These are phyloP conservation scores for Anastatus disparis DNA, from an alignment of 1,140 invertebrate genomes.

Conservation along the genomic window DNA sequence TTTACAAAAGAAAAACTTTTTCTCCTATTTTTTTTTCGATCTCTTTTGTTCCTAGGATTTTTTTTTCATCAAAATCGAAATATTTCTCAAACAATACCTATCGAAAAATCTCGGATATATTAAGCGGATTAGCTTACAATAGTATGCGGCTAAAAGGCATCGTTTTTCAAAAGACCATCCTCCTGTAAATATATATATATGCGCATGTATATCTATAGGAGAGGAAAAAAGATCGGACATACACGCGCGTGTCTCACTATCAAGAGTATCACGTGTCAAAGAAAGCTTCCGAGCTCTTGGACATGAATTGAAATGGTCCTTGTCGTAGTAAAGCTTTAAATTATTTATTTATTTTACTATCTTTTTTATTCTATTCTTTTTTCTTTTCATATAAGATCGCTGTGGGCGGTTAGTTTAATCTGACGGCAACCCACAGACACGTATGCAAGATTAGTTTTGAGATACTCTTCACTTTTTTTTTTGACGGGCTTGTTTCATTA, in stretches of 20 bases:
- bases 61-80: constrained; percentile 37
- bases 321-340: no score
- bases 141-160: constrained; percentile 3
- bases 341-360: no score
- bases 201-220: background rate
- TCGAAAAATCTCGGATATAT: background rate
- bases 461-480: no score
- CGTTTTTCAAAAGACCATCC: constrained; percentile 34
- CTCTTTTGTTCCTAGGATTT: no score
- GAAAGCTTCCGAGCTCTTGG: constrained; percentile 17
- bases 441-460: no score
- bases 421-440: background rate
- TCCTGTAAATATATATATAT: no score
- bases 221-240: constrained; percentile 8
- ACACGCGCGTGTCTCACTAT: background rate
- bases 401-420: constrained; percentile 25
- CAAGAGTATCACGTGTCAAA: constrained; percentile 38
- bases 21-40: background rate
- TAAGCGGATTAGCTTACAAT: constrained; percentile 37
- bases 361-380: no score
- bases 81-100: background rate
- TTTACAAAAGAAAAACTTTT: background rate
- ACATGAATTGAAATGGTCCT: constrained; percentile 4
- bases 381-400: constrained; percentile 7
- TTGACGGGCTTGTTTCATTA: constrained; percentile 11